A percentile compares a stretch with the other conserved stretches of the same genome.
Conservation (phyloP, 2,888 invertebrate genomes). For the Octonoba sinensis region DNA sequence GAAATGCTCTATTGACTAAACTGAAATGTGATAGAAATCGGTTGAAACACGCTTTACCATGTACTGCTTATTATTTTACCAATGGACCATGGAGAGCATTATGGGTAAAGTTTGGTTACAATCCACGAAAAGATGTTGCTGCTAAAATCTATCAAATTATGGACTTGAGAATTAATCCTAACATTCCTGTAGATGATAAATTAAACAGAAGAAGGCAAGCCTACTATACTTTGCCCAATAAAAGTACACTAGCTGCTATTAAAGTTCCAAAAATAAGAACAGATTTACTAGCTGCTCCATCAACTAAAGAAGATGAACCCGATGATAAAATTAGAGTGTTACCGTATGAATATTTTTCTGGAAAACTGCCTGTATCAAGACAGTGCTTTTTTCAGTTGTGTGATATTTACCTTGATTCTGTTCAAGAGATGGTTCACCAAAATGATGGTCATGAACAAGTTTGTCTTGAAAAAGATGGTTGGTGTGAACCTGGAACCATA, state of each 20-base stretch:
- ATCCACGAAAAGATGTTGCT: conserved; percentile 84
- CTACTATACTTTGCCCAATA: conserved; percentile 70
- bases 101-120: conserved; percentile 89
- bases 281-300: conserved; percentile 30
- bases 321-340: conserved; percentile 67
- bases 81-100: conserved; percentile 93
- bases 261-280: conserved; percentile 68
- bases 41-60: conserved; percentile 84
- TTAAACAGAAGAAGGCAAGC: conserved; percentile 6
- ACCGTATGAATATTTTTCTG: conserved; percentile 73
- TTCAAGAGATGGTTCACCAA: conserved; percentile 77
- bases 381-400: conserved; percentile 93
- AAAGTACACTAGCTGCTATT: conserved; percentile 68
- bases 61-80: conserved; percentile 85
- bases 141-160: conserved; percentile 89
- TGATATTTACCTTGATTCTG: conserved; percentile 83
- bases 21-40: conserved; percentile 68
- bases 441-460: conserved; percentile 74
- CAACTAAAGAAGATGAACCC: conserved; percentile 67
- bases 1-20: conserved; percentile 77
- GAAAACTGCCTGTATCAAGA: conserved; percentile 82
- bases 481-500: conserved; percentile 72
- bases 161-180: conserved; percentile 76
- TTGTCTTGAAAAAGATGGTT: conserved; percentile 83
- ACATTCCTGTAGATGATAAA: conserved; percentile 43